Percentiles rank a stretch among this genome's conserved stretches.
Conservation (phyloP, 2,888 invertebrate genomes). For the Drosophila hawaiiensis region DNA sequence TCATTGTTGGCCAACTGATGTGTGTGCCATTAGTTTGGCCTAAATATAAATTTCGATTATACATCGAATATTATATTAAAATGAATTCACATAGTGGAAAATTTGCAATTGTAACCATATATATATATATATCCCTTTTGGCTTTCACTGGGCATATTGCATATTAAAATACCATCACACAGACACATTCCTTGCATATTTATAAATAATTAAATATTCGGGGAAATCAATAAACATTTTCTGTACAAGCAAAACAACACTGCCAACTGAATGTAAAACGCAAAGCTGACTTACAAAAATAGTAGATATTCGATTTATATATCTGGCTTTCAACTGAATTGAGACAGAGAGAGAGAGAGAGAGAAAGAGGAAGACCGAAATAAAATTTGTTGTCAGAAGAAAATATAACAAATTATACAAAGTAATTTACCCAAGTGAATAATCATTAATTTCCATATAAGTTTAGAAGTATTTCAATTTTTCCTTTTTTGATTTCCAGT, state of each 20-base stretch:
- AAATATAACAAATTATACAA: neutral
- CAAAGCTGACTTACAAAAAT: neutral
- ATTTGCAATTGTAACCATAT: constrained; percentile 15
- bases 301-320: neutral
- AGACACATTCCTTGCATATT: constrained; percentile 31
- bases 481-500: neutral
- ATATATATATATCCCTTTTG: constrained; percentile 27
- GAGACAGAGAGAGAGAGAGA: neutral
- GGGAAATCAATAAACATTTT: constrained; percentile 61
- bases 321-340: neutral
- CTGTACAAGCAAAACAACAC: neutral
- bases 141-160: constrained; percentile 9
- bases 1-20: neutral
- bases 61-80: constrained; percentile 14
- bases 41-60: neutral
- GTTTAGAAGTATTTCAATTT: neutral
- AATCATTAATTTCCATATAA: neutral
- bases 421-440: neutral
- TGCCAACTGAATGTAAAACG: constrained; percentile 15
- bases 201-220: constrained; percentile 69
- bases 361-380: neutral
- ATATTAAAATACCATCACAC: constrained; percentile 24
- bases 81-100: constrained; percentile 1
- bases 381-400: neutral
- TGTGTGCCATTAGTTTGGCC: neutral